phyloP scores from a whole-genome alignment of 2,888 invertebrate species.

The Scaptomyza cyrtandrae region DNA sequence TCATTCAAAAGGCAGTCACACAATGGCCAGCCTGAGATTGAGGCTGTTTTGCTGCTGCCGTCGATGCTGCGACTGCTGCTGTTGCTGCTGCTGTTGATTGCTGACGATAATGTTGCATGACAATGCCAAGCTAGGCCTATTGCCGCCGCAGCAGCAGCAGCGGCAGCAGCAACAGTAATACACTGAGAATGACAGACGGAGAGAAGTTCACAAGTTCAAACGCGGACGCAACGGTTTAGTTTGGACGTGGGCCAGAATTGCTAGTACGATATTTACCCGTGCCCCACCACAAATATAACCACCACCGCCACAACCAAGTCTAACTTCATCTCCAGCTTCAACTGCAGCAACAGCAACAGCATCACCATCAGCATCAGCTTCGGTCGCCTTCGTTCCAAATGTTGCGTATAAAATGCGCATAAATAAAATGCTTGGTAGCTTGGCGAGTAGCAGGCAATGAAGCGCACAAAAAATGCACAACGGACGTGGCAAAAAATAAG shows the following conservation, averaged over 20 bases:
- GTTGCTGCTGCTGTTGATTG: conserved; percentile 34
- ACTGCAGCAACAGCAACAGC: conserved; percentile 6
- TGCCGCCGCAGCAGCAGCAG: conserved; percentile 29
- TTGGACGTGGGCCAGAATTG: conserved; percentile 39
- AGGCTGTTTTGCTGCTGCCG: conserved; percentile 21
- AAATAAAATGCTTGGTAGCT: conserved; percentile 59
- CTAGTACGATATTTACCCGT: conserved; percentile 36
- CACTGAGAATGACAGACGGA: conserved; percentile 51
- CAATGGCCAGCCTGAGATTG: conserved; percentile 51
- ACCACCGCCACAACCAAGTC: neutral
- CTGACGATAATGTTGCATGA: conserved; percentile 61
- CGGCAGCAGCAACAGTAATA: conserved; percentile 30
- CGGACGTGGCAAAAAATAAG: conserved; percentile 40
- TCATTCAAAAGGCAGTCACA: conserved; percentile 44
- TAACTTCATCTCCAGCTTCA: conserved; percentile 25
- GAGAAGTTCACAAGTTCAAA: conserved; percentile 72
- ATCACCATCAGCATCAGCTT: conserved; percentile 5
- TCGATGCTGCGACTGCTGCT: conserved; percentile 11
- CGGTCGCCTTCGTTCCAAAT: conserved; percentile 50
- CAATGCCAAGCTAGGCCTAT: conserved; percentile 43
- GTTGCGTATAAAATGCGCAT: conserved; percentile 73
- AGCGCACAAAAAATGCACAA: conserved; percentile 31
- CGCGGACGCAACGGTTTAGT: conserved; percentile 31
- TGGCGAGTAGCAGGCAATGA: conserved; percentile 27
- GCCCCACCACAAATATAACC: neutral